These are phyloP conservation scores for Eunapius fragilis DNA, from an alignment of 37 sponge, comb jelly and placozoan genomes.

Conservation along the genomic window DNA sequence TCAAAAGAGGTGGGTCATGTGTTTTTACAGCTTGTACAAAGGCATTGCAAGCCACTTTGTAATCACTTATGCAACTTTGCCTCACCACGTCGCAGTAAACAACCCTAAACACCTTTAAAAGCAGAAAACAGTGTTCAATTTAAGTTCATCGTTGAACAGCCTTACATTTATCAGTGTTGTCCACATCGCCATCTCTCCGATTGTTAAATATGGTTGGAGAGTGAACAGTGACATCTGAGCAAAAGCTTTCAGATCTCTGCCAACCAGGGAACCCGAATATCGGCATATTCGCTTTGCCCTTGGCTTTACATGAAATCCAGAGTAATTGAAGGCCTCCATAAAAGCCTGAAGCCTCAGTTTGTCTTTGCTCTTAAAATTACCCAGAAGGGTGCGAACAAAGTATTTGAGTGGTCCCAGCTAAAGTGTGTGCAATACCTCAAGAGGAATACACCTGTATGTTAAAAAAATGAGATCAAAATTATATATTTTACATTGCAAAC, in stretches of 20 bases:
- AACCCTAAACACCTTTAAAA: constrained; percentile 19
- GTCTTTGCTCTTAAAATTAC: neutral
- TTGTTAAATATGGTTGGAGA: constrained; percentile 2
- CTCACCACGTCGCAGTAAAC: constrained; percentile 5
- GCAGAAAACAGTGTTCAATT: neutral
- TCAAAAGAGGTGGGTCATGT: neutral
- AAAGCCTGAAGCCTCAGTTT: constrained; percentile 36
- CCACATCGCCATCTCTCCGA: constrained; percentile 12
- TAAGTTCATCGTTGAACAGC: neutral
- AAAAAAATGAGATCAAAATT: neutral
- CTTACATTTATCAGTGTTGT: constrained; percentile 1
- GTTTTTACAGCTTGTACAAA: constrained; percentile 27
- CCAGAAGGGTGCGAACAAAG: constrained; percentile 20
- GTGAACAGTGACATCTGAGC: constrained; percentile 33
- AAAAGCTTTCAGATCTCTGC: constrained; percentile 50
- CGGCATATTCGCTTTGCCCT: constrained; percentile 14
- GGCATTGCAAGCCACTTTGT: neutral
- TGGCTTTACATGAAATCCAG: constrained; percentile 20
- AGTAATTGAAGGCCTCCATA: constrained; percentile 36
- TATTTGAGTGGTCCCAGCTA: constrained; percentile 53
- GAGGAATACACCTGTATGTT: constrained; percentile 37
- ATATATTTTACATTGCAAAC: neutral
- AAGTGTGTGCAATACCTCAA: constrained; percentile 50
- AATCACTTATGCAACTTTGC: neutral
- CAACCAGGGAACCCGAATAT: constrained; percentile 47